Evolutionary conservation across 2,113 vertebrate species (phyloP), one percentile per base, ranked within the genome.

Genomic region (Oncorhynchus mykiss): DNA sequence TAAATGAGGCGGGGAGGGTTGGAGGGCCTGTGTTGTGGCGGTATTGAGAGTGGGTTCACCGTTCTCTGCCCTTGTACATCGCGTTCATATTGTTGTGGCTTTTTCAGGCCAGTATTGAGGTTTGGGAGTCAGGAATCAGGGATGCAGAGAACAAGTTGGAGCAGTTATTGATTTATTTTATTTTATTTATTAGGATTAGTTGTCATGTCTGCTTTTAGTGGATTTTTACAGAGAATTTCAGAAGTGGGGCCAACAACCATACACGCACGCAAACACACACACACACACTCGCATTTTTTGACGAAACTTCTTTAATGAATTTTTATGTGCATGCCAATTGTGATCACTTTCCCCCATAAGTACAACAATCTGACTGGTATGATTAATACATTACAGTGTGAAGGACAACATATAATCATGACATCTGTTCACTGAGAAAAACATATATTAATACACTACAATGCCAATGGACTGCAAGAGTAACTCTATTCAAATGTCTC

Each of bases 191-290:
- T 45, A 45, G 39, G 39, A 45, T 45, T 11, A 45, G 39, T 45
- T 45, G 39, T 45, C 9, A 45, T 12, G 39, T 45, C 39, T 45
- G 39, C 39, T 45, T 45, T 45, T 45, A 12, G 9, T 45, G 39
- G 9, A 45, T 45, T 11, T 45, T 12, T 45, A 72, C 74, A 34
- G 77, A 45, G 71, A 86, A 67, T 70, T 77, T 81, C 80, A 78
- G 72, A 1, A 54, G 83, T 18, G n/a, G n/a, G 73, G 68, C 54
- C 62, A 77, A 78, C 65, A 16, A 74, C 67, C 22, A 27, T n/a
- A 62, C 77, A 66, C 69, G 51, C 72, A 1, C 24, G 25, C 34
- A 22, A 24, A 73, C 31, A 9, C 16, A 64, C 18, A 62, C 16
- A 64, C 18, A 64, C 8, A 20, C 22, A 70, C 0, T 12, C 5